Evolutionary conservation across 2,113 vertebrate species (phyloP).

Genomic region (Dipodomys merriami): DNA sequence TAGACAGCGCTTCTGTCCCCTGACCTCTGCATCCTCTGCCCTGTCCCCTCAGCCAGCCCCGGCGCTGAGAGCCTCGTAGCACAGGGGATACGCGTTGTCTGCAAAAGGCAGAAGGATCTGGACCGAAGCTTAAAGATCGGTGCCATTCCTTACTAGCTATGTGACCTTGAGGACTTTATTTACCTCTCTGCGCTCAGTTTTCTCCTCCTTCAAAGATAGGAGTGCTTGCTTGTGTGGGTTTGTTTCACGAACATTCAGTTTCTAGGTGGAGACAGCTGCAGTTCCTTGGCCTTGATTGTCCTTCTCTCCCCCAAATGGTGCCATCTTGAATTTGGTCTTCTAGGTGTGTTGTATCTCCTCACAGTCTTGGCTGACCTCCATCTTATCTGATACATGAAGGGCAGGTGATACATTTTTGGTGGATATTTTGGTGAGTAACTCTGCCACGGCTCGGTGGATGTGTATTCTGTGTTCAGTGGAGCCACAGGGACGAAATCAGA

Average conservation of each 20-base stretch:
- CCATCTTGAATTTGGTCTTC: not conserved
- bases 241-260: not conserved
- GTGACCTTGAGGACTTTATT: not conserved
- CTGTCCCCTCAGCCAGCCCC: not conserved
- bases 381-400: fast-evolving
- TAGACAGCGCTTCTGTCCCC: not conserved
- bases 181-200: not conserved
- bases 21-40: not conserved
- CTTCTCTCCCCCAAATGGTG: not conserved
- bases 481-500: not conserved
- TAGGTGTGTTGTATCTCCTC: not conserved
- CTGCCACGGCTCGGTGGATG: not conserved
- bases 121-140: not conserved
- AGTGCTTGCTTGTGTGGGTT: not conserved
- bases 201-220: not conserved
- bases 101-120: not conserved
- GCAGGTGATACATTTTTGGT: not conserved
- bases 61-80: fast-evolving
- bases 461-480: not conserved
- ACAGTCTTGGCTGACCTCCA: not conserved
- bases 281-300: not conserved
- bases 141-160: not conserved
- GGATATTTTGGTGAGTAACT: not conserved
- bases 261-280: not conserved
- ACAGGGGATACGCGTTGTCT: not conserved